Evolutionary conservation across 92 coral and sea anemone genomes (phyloP), one percentile per base, ranked within the genome.

Genomic region (Plumapathes pennacea): DNA sequence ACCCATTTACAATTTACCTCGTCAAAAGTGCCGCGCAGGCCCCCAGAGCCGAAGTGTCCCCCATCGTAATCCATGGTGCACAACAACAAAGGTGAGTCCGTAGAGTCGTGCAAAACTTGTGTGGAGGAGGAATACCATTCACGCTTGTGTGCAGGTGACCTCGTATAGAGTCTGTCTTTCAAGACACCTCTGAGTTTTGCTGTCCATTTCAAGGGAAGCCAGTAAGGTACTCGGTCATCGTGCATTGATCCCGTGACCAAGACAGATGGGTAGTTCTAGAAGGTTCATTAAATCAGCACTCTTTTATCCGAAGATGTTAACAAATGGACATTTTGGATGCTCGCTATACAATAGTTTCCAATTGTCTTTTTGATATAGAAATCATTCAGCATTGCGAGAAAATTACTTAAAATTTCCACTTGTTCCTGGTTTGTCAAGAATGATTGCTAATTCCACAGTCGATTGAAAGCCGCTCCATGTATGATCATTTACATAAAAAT

Each of bases 201-300:
- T 1, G 84, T 82, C 80, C 82, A 92, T 60, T 92, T 92, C 22
- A 92, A 67, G 1, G 98, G 91, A 69, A 84, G 60, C 98, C 98
- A 92, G 77, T 76, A 92, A 4, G 98, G 98, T 4, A 92, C 98
- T 12, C 96, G 86, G 17, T 72, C 78, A 49, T 92, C 98, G 20
- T 74, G 70, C 55, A 88, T 64, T 31, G 98, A 85, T 3, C 89
- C 66, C 7, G 61, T 67, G 24, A 88, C 80, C 58, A 88, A 57
- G 69, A 92, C 65, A 30, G 88, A 76, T 21, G 98, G 98, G 51
- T 92, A 92, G 27, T 57, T 56, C 98, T 92, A 60, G 10, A 26
- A 25, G 37, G 12, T 36, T n/a, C n/a, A n/a, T 7, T 36, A 36
- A 36, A 36, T 7, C 40, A 36, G n/a, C 40, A n/a, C 40, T 7